phyloP scores from a whole-genome alignment of 2,797 vertebrate species.

The Alcedo quadribrachys region DNA sequence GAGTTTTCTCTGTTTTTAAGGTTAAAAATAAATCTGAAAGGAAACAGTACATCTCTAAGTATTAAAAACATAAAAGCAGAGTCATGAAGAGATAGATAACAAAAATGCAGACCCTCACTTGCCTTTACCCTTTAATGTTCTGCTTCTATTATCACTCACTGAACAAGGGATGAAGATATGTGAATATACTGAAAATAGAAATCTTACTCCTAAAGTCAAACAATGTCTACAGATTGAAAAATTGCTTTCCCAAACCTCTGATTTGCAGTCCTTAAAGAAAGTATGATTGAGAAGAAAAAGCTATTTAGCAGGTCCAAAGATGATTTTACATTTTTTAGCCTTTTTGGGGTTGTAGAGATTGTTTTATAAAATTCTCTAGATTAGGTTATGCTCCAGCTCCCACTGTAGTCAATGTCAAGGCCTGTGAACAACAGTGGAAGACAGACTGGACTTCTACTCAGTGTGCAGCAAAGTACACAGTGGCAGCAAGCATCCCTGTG shows the following conservation, averaged over 20 bases:
- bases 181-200: neutral
- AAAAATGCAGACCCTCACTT: neutral
- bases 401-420: neutral
- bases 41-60: neutral
- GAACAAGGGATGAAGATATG: neutral
- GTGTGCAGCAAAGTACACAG: neutral
- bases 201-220: neutral
- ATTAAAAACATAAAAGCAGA: neutral
- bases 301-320: neutral
- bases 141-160: neutral
- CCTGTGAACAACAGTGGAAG: neutral
- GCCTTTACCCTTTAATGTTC: neutral
- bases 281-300: neutral
- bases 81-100: neutral
- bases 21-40: neutral
- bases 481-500: rapidly evolving
- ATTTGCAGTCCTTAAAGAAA: neutral
- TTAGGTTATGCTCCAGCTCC: neutral
- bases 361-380: neutral
- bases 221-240: neutral
- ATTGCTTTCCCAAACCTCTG: neutral
- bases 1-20: neutral
- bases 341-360: neutral
- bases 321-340: neutral
- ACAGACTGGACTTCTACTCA: neutral